phyloP scores from a whole-genome alignment of 2,797 vertebrate species.

The Helicolenus hilgendorfi region DNA sequence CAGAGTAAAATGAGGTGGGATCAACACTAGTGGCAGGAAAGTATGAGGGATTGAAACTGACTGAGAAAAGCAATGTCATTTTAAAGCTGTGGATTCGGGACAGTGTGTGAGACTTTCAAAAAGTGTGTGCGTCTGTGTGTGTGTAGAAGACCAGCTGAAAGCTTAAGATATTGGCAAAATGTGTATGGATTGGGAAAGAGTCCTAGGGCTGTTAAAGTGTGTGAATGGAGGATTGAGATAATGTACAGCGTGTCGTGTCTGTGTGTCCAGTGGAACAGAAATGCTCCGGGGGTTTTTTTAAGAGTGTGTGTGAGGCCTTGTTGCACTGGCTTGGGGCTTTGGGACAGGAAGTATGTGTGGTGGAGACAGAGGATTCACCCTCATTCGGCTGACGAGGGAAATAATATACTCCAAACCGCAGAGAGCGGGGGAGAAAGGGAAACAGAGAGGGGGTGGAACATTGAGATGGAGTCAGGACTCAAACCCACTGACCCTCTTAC shows the following conservation, averaged over 20 bases:
- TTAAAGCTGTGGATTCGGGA: conserved; percentile 44
- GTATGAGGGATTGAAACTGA: conserved; percentile 36
- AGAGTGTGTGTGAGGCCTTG: conserved; percentile 55
- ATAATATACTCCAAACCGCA: conserved; percentile 80
- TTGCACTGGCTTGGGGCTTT: conserved; percentile 55
- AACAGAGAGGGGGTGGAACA: conserved; percentile 56
- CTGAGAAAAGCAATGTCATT: conserved; percentile 25
- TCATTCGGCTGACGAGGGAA: conserved; percentile 72
- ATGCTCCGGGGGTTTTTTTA: neutral
- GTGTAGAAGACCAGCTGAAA: conserved; percentile 5
- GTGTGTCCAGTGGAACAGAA: conserved; percentile 35
- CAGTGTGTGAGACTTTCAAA: conserved; percentile 1
- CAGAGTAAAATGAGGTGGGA: conserved; percentile 24
- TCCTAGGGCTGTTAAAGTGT: conserved; percentile 29
- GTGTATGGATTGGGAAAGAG: conserved; percentile 27
- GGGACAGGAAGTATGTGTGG: conserved; percentile 74
- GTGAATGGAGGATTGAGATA: conserved; percentile 53
- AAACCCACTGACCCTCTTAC: conserved; percentile 78
- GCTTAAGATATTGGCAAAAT: conserved; percentile 49
- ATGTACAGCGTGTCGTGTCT: conserved; percentile 12
- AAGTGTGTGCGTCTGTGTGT: neutral
- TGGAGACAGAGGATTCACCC: conserved; percentile 75
- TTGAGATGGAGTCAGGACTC: conserved; percentile 53
- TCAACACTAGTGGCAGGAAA: conserved; percentile 21
- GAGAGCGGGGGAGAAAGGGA: conserved; percentile 6